Conservation (phyloP, 2,113 vertebrate species). For the Chrysochloris asiatica region DNA sequence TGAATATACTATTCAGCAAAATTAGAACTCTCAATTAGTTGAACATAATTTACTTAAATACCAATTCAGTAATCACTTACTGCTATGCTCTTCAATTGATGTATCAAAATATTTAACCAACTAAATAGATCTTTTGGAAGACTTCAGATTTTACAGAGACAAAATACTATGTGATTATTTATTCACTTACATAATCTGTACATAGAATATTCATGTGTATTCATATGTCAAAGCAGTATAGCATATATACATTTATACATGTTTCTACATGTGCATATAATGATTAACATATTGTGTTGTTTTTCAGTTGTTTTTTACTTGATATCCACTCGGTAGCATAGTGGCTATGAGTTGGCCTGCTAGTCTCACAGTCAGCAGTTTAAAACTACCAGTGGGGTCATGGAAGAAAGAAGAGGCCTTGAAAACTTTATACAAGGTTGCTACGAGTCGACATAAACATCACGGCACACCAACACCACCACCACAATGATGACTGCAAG, state of each 20-base stretch:
- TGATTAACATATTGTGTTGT: neutral
- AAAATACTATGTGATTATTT: neutral
- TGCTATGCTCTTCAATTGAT: neutral
- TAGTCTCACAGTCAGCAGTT: too few species aligned
- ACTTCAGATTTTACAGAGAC: neutral
- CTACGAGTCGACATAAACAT: too few species aligned
- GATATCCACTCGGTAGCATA: too few species aligned
- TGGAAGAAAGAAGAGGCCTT: too few species aligned
- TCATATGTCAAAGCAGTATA: neutral
- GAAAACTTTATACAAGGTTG: too few species aligned
- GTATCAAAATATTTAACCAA: neutral
- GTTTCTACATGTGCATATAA: neutral
- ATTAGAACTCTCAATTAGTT: neutral
- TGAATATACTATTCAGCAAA: neutral
- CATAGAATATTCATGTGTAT: neutral
- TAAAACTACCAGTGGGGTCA: too few species aligned
- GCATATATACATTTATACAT: neutral
- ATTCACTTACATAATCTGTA: neutral
- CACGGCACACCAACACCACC: too few species aligned
- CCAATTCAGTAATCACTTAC: neutral
- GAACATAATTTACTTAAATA: constrained; percentile 1
- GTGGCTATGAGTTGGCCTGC: too few species aligned
- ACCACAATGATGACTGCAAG: too few species aligned
- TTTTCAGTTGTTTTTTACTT: neutral
- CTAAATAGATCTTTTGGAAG: neutral